Conservation (phyloP, 2,797 vertebrate genomes). For the Acanthopagrus latus region DNA sequence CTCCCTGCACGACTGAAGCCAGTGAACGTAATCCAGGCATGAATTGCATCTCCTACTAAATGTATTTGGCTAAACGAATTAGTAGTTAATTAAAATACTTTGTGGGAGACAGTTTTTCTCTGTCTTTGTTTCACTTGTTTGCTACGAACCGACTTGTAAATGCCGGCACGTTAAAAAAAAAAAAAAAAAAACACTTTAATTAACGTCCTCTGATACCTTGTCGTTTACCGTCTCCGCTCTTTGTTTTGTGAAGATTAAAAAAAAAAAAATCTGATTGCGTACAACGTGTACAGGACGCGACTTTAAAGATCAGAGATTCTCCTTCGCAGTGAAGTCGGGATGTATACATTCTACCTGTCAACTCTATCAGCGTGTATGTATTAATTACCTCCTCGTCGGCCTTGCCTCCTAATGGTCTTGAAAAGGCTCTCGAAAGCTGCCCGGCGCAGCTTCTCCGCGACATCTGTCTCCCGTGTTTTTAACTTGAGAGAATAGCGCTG, state of each 20-base stretch:
- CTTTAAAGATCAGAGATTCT: background rate
- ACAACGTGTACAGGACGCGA: background rate
- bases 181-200: slow-evolving; percentile 16
- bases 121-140: background rate
- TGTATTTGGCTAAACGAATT: background rate
- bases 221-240: background rate
- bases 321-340: slow-evolving; percentile 42
- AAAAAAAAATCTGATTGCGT: background rate
- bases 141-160: background rate
- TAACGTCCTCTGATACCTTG: slow-evolving; percentile 7
- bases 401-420: slow-evolving; percentile 45
- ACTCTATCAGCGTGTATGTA: slow-evolving; percentile 9
- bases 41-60: background rate
- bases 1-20: too few relatives aligned
- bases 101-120: background rate
- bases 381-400: slow-evolving; percentile 67
- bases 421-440: slow-evolving; percentile 33
- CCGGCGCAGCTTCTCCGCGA: slow-evolving; percentile 24
- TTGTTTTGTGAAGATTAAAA: slow-evolving; percentile 15
- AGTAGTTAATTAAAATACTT: background rate
- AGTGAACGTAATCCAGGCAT: background rate
- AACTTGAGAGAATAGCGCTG: slow-evolving; percentile 71
- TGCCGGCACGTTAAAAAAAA: background rate
- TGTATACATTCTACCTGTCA: slow-evolving; percentile 72
- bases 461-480: slow-evolving; percentile 70